Base-by-base conservation (phyloP, 2,888 invertebrate genomes). In the Tineola bisselliella region DNA sequence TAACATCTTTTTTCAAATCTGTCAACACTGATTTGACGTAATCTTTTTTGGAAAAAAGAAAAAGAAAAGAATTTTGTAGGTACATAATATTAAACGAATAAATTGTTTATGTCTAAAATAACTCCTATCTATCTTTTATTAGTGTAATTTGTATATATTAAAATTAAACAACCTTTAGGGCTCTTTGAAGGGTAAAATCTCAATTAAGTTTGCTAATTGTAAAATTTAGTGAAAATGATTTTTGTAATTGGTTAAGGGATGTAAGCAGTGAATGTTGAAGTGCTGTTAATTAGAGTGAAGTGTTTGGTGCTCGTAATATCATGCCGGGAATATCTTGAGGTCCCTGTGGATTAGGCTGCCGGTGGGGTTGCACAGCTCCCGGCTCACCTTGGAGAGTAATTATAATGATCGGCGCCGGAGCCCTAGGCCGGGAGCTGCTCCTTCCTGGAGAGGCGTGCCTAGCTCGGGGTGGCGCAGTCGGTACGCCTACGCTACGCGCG, bases 331-430 rank as follows among this genome's bases (percentile, higher is more conserved):
- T 48, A 48, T 18, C 71, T 71, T 71, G 58, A 58, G 71, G 74
- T 78, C 80, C 78, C 79, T 71, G 75, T 72, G 79, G 83, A 81
- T 80, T 78, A 79, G 78, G 75, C 76, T 73, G 72, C 74, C 76
- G 76, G 79, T 77, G 75, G 79, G 70, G 75, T 73, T 76, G 75
- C 75, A 79, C 67, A 69, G 76, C 79, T 76, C 80, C 77, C 79
- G 73, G 70, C 81, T 81, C 81, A 82, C 86, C 81, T 84, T 83
- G 83, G 83, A 87, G 86, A 86, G 84, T 87, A 86, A 86, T 87
- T 87, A 87, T 84, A 86, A 84, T 84, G 83, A 84, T 84, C 83
- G 82, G 83, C 79, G 84, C 83, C 84, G 81, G 80, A 80, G 77
- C 79, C 78, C 78, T 70, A 76, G 79, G 76, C 82, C 78, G 82